A percentile compares a stretch with the other conserved stretches of the same genome.
Evolutionary conservation across 1,140 invertebrate species (phyloP).

Genomic region (Microplitis mediator): DNA sequence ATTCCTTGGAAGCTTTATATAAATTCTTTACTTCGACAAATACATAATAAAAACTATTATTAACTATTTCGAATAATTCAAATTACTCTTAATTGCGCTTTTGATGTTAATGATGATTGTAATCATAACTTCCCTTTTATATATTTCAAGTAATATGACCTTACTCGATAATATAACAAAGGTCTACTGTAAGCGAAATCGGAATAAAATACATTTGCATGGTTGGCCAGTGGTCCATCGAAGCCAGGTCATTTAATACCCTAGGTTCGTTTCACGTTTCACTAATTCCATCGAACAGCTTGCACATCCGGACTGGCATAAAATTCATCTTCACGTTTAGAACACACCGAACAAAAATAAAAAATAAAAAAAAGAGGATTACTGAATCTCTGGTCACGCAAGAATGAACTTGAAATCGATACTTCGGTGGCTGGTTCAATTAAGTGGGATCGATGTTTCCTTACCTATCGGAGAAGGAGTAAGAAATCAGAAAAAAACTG

Average conservation of each 20-base stretch:
- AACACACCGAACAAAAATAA: slow-evolving; percentile 9
- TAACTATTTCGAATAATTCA: no score
- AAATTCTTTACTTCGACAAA: no score
- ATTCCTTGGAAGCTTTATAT: no score
- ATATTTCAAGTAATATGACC: neutral
- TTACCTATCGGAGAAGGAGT: slow-evolving; percentile 22
- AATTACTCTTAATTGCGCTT: no score
- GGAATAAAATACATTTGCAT: slow-evolving; percentile 14
- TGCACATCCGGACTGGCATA: slow-evolving; percentile 17
- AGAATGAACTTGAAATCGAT: slow-evolving; percentile 21
- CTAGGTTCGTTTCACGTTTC: slow-evolving; percentile 31
- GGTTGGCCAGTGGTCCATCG: slow-evolving; percentile 5
- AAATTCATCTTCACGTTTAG: slow-evolving; percentile 28
- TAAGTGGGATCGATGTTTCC: slow-evolving; percentile 31
- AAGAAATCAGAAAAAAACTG: neutral
- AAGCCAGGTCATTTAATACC: slow-evolving; percentile 24
- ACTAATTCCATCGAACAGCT: slow-evolving; percentile 25
- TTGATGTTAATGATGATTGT: neutral
- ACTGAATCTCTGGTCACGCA: slow-evolving; percentile 15
- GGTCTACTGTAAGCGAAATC: neutral
- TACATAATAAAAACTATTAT: no score
- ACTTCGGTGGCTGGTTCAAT: slow-evolving; percentile 22
- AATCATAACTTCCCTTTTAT: neutral
- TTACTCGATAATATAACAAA: neutral
- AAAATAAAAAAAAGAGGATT: neutral